Percentiles rank a stretch among this genome's conserved stretches.
These are phyloP conservation scores for Brachionus asplanchnoidis DNA, from an alignment of 1,140 invertebrate species.

Conservation along the genomic window DNA sequence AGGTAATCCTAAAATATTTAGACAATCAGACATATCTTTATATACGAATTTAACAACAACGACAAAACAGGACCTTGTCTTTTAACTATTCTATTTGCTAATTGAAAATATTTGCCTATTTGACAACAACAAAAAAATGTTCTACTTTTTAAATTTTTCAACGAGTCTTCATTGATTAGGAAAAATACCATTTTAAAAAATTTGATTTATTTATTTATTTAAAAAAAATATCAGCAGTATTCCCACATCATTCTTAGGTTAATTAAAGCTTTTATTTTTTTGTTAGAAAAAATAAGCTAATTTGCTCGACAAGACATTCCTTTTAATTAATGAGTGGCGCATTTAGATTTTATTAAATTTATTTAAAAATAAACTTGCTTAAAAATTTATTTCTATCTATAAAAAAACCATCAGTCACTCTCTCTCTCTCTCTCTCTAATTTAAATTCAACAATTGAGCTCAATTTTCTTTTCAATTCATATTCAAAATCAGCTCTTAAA, in stretches of 20 bases:
- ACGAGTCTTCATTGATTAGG: background rate
- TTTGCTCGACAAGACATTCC: background rate
- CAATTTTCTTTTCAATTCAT: background rate
- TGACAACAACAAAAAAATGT: background rate
- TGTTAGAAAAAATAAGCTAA: no score
- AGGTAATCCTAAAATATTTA: no score
- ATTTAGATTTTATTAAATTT: no score
- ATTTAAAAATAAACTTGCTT: no score
- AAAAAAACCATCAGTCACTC: background rate
- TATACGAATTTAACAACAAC: no score
- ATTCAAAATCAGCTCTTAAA: no score
- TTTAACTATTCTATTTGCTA: background rate
- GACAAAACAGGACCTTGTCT: background rate
- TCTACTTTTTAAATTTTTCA: background rate
- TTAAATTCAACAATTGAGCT: background rate
- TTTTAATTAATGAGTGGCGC: background rate
- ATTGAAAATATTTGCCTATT: background rate
- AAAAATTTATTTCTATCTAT: no score
- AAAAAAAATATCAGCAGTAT: background rate
- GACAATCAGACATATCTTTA: no score
- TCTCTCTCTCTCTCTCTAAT: background rate
- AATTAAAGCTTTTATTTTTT: background rate
- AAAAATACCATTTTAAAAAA: background rate
- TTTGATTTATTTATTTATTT: background rate
- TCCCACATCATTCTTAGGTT: background rate